Conservation (phyloP, 2,797 vertebrate genomes). For the Amazonetta brasiliensis region DNA sequence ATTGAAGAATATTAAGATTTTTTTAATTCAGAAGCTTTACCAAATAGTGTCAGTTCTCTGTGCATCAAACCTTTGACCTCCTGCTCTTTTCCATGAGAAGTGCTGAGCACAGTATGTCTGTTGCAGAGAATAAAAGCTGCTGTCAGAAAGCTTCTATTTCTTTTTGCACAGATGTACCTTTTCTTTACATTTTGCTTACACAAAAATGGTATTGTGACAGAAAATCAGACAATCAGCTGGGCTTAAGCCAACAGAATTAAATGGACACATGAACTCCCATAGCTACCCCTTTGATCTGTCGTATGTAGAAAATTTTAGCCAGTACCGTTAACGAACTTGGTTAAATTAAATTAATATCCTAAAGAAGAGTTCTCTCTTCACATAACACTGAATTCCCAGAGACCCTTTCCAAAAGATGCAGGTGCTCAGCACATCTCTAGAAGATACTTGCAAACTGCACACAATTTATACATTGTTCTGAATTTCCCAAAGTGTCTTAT, state of each 20-base stretch:
- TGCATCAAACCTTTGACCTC: neutral
- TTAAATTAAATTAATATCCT: neutral
- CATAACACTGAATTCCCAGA: fast-evolving
- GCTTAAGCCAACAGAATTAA: neutral
- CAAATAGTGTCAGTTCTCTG: neutral
- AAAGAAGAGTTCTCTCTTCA: neutral
- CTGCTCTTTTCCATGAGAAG: neutral
- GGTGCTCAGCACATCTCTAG: neutral
- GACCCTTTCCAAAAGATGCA: neutral
- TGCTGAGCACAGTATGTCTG: neutral
- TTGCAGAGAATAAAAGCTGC: neutral
- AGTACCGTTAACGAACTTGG: neutral
- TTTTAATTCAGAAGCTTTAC: conserved; percentile 2
- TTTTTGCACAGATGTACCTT: neutral
- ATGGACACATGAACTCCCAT: neutral
- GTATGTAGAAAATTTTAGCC: neutral
- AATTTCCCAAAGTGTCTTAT: neutral
- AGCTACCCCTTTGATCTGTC: neutral
- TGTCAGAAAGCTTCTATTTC: neutral
- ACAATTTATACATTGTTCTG: neutral
- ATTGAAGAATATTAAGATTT: neutral
- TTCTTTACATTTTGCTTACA: neutral
- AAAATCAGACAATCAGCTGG: neutral
- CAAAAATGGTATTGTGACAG: neutral
- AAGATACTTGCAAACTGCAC: neutral